These are phyloP conservation scores for Lepus timidus DNA, from an alignment of 2,113 vertebrate genomes.

Conservation along the genomic window DNA sequence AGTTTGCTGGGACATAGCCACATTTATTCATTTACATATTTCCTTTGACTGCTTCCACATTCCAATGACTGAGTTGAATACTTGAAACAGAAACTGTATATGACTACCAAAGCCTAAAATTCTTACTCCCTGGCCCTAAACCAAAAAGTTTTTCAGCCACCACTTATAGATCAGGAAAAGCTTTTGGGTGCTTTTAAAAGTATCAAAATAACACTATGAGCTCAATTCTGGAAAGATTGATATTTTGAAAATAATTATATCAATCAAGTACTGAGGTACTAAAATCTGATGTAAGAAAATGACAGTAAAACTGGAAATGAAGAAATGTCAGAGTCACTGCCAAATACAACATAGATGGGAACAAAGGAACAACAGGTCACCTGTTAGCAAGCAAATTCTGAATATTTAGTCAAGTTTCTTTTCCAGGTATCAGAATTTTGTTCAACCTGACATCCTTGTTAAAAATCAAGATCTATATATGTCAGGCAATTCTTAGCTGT, in stretches of 20 bases:
- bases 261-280: not conserved
- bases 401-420: not conserved
- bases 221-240: not conserved
- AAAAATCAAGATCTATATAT: constrained; percentile 2
- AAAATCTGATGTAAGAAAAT: not conserved
- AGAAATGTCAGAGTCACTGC: not conserved
- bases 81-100: not conserved
- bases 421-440: not conserved
- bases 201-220: not conserved
- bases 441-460: not conserved
- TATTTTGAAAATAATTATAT: not conserved
- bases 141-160: not conserved
- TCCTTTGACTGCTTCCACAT: not conserved
- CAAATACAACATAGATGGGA: not conserved
- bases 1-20: not conserved
- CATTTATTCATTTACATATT: not conserved
- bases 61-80: not conserved
- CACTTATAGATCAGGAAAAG: not conserved
- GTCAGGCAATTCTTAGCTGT: not conserved
- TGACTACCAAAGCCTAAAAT: not conserved
- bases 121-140: not conserved
- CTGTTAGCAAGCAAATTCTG: not conserved
- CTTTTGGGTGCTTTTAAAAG: not conserved
- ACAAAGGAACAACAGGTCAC: not conserved
- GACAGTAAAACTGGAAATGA: constrained; percentile 5